Evolutionary conservation across 2,797 vertebrate species (phyloP).

Genomic region (Megaceryle alcyon): DNA sequence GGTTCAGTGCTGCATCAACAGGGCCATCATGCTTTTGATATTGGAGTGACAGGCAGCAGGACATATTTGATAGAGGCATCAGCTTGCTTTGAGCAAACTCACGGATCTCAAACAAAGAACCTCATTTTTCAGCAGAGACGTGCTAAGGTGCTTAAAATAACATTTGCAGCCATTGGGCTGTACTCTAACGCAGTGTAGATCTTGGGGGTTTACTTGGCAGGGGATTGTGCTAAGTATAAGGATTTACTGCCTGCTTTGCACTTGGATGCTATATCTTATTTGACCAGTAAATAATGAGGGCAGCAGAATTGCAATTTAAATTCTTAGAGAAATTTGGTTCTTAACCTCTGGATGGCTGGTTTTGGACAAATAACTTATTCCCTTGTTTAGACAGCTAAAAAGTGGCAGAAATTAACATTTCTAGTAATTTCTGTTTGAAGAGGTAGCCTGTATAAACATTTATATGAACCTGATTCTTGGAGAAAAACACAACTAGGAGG

Average conservation of each 20-base stretch:
- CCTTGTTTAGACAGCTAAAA: neutral
- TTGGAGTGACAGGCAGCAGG: neutral
- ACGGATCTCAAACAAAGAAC: neutral
- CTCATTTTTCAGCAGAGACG: neutral
- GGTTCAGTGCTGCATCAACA: neutral
- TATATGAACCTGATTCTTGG: neutral
- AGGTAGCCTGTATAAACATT: neutral
- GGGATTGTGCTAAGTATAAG: neutral
- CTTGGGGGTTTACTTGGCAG: neutral
- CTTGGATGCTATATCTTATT: neutral
- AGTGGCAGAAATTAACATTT: neutral
- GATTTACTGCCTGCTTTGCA: neutral
- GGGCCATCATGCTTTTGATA: neutral
- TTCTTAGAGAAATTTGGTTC: neutral
- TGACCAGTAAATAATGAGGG: slow-evolving; percentile 27
- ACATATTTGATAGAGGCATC: neutral
- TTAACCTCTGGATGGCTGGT: neutral
- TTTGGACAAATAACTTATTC: neutral
- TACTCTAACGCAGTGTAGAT: neutral
- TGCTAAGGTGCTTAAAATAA: neutral
- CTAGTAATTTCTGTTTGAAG: neutral
- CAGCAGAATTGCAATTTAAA: neutral
- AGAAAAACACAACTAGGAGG: neutral
- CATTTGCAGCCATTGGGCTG: neutral
- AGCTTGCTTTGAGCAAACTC: neutral